phyloP scores from a whole-genome alignment of 2,888 invertebrate genomes.

The Plemyria rubiginata region DNA sequence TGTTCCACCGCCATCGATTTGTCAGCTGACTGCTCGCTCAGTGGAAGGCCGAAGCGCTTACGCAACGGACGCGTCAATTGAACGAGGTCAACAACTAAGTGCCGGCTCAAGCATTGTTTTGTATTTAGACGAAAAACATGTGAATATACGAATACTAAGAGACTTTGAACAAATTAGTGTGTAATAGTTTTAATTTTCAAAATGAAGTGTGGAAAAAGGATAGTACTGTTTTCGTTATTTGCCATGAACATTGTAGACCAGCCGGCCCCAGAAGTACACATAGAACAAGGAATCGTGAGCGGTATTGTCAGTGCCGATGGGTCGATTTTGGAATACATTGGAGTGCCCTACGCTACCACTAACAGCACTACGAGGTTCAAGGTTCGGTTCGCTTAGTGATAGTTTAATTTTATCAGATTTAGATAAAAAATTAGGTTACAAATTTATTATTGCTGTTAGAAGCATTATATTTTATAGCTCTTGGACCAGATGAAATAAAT shows the following conservation, averaged over 20 bases:
- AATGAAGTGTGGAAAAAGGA: constrained; percentile 61
- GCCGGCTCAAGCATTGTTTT: constrained; percentile 1
- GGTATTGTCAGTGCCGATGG: constrained; percentile 73
- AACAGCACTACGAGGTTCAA: constrained; percentile 68
- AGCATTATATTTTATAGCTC: too few relatives aligned
- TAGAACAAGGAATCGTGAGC: constrained; percentile 71
- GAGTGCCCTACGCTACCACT: constrained; percentile 73
- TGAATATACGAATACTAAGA: neutral
- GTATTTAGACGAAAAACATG: neutral
- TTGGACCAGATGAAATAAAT: too few relatives aligned
- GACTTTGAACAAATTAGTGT: neutral
- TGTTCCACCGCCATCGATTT: constrained; percentile 26
- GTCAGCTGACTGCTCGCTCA: constrained; percentile 35
- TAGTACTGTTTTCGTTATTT: constrained; percentile 69
- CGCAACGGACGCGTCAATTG: constrained; percentile 42
- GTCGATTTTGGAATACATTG: constrained; percentile 70
- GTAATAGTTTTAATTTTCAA: constrained; percentile 32
- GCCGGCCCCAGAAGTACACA: constrained; percentile 69
- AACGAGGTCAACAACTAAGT: constrained; percentile 11
- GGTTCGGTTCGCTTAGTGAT: constrained; percentile 50
- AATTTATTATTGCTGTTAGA: neutral
- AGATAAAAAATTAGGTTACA: neutral
- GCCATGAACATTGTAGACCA: constrained; percentile 72
- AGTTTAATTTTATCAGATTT: constrained; percentile 10
- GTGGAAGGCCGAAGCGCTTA: constrained; percentile 48